Conservation (phyloP, 2,888 invertebrate species). For the Empis stercorea region DNA sequence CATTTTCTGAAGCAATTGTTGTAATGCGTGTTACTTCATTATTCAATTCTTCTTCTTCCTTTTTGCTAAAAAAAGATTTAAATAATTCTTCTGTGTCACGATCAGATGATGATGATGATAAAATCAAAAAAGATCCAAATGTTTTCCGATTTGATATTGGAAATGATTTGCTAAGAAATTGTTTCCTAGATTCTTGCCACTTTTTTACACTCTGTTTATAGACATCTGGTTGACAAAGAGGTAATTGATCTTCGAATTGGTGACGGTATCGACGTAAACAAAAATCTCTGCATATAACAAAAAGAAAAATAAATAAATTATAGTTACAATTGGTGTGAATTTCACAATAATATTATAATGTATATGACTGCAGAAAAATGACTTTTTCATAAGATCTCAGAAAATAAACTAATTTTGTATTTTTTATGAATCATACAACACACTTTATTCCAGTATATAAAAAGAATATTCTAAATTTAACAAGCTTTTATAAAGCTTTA, state of each 20-base stretch:
- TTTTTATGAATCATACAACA: not conserved
- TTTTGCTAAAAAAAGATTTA: slow-evolving; percentile 16
- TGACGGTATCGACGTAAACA: slow-evolving; percentile 32
- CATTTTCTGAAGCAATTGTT: slow-evolving; percentile 6
- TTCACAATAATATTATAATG: not conserved
- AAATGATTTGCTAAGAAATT: slow-evolving; percentile 12
- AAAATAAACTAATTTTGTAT: not conserved
- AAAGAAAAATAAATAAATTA: not conserved
- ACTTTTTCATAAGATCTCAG: not conserved
- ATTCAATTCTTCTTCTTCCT: slow-evolving; percentile 8
- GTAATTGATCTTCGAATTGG: slow-evolving; percentile 27
- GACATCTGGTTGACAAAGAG: slow-evolving; percentile 23
- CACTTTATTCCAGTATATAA: too few species aligned
- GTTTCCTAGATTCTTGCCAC: slow-evolving; percentile 20
- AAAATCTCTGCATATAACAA: slow-evolving; percentile 21
- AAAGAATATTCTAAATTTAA: too few species aligned
- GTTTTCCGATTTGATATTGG: slow-evolving; percentile 9
- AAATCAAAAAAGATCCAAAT: not conserved
- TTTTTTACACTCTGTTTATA: slow-evolving; percentile 23
- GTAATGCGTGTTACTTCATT: slow-evolving; percentile 6
- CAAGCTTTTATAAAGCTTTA: too few species aligned
- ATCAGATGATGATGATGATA: slow-evolving; percentile 16
- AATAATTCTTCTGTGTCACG: slow-evolving; percentile 26
- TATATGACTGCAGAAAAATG: not conserved
- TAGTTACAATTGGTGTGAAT: not conserved